These are phyloP conservation scores for Harmothoe impar DNA, from an alignment of 2,888 invertebrate species.

Conservation along the genomic window DNA sequence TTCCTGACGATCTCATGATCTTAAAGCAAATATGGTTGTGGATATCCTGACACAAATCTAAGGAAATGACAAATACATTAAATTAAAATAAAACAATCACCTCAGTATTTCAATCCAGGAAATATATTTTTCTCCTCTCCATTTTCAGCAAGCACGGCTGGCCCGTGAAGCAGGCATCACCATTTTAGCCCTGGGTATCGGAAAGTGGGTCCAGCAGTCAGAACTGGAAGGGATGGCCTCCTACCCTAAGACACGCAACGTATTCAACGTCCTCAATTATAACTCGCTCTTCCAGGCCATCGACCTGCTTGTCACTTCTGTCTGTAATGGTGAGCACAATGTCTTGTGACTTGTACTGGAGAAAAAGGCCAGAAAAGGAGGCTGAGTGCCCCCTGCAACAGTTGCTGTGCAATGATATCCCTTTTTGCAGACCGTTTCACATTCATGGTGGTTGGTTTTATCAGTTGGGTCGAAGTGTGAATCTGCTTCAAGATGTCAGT, in stretches of 20 bases:
- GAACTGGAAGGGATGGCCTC: constrained; percentile 70
- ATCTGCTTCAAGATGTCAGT: too few species aligned
- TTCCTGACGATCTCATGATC: too few species aligned
- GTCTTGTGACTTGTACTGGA: too few species aligned
- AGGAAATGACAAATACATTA: too few species aligned
- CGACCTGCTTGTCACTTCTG: constrained; percentile 65
- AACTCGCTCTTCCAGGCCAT: constrained; percentile 66
- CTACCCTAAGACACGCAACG: constrained; percentile 68
- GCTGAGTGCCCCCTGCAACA: neutral
- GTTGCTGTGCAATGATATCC: too few species aligned
- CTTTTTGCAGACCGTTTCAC: too few species aligned
- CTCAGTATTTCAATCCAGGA: too few species aligned
- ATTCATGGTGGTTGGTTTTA: too few species aligned
- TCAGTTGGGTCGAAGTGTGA: too few species aligned
- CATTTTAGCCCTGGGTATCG: constrained; percentile 70
- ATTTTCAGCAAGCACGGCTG: constrained; percentile 62
- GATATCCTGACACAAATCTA: too few species aligned
- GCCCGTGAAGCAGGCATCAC: constrained; percentile 65
- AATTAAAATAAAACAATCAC: too few species aligned
- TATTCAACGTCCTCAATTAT: constrained; percentile 67
- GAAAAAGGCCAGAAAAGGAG: neutral
- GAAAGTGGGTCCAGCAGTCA: constrained; percentile 64
- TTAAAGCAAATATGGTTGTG: too few species aligned
- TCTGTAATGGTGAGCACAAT: constrained; percentile 70
- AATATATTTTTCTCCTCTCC: neutral